Conservation (phyloP, 2,888 invertebrate genomes). For the Criorhina ranunculi region DNA sequence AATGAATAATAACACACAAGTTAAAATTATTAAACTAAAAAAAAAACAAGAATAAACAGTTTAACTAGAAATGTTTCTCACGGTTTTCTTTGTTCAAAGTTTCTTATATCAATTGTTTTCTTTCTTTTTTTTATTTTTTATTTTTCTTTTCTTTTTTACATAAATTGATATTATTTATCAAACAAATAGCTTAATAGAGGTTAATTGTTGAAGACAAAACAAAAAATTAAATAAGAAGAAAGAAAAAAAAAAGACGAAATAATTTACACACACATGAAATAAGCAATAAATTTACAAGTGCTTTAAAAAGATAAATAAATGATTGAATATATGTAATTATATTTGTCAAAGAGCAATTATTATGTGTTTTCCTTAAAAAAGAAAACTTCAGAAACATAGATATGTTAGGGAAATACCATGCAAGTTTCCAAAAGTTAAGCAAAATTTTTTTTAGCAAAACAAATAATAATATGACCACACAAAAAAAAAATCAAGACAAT, state of each 20-base stretch:
- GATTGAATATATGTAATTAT: slow-evolving; percentile 33
- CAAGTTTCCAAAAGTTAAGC: slow-evolving; percentile 48
- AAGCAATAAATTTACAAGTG: slow-evolving; percentile 77
- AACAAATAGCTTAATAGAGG: slow-evolving; percentile 70
- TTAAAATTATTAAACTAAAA: slow-evolving; percentile 44
- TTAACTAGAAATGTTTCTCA: slow-evolving; percentile 67
- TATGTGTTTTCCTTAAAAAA: slow-evolving; percentile 72
- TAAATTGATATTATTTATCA: slow-evolving; percentile 56
- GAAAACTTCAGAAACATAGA: no score
- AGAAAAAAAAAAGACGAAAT: slow-evolving; percentile 67
- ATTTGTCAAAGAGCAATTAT: slow-evolving; percentile 70
- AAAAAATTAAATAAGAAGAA: slow-evolving; percentile 55
- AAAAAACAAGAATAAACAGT: slow-evolving; percentile 36
- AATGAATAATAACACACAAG: slow-evolving; percentile 39
- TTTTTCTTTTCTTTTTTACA: slow-evolving; percentile 8
- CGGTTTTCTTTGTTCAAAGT: slow-evolving; percentile 66
- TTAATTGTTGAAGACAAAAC: slow-evolving; percentile 62
- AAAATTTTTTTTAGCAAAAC: slow-evolving; percentile 45
- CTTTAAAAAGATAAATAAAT: slow-evolving; percentile 70
- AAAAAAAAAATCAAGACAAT: slow-evolving; percentile 62
- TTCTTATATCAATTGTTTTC: slow-evolving; percentile 47
- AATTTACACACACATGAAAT: slow-evolving; percentile 57
- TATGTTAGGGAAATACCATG: slow-evolving; percentile 26
- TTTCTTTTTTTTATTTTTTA: slow-evolving; percentile 44
- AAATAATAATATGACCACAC: slow-evolving; percentile 49